Evolutionary conservation across 2,888 invertebrate genomes (phyloP), one percentile per base, ranked within the genome.

Genomic region (Pterostichus niger): DNA sequence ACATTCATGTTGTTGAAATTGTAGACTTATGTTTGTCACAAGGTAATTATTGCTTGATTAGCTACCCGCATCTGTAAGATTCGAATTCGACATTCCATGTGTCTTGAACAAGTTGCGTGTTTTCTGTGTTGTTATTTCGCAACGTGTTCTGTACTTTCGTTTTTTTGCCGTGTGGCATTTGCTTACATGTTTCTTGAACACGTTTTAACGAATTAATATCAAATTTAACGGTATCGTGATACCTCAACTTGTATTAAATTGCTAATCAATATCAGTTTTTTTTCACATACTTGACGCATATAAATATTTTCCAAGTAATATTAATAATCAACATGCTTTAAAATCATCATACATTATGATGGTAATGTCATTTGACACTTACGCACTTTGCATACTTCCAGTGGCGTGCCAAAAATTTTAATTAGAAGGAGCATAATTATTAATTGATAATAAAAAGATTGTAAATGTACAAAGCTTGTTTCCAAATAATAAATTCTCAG

Each of bases 11-110:
- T 64, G 31, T 64, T 79, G 49, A 79, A 49, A 68, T 68, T 68
- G 64, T 79, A 78, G 78, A 79, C 79, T 79, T 79, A 79, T 79
- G 79, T 79, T 79, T 49, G 56, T 79, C 49, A 64, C 61, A 79
- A 79, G 79, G 79, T 79, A 79, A 79, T 64, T 49, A 44, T 78
- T 78, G 77, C 56, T 35, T 78, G 13, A 40, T 15, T 68, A 59
- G 59, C 31, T 71, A 71, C 71, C 44, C 71, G 71, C 71, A 71
- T 24, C 24, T 24, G 24, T 24, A 24, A 24, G 24, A 24, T 59
- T 10, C 59, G 24, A 40, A 71, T 44, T 44, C 40, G 71, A 75
- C 40, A 75, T 15, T 46, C 17, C 75, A 75, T 49, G 73, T 46
- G 75, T 40, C 40, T 40, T n/a, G 64, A 64, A 31, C 13, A 13